Conservation (phyloP, 2,113 vertebrate species). For the Spermophilus dauricus region DNA sequence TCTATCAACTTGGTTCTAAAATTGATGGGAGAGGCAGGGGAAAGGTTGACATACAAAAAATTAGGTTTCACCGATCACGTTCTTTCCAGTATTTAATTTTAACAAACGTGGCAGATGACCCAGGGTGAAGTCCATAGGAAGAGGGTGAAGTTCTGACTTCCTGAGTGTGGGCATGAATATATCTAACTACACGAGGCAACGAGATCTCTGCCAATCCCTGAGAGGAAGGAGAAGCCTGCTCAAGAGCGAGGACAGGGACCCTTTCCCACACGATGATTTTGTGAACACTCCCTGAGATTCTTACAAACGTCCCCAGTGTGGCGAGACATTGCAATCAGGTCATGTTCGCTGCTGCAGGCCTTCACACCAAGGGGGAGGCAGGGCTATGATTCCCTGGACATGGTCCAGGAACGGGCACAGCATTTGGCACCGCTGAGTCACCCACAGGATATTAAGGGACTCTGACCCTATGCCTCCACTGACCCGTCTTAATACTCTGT, state of each 20-base stretch:
- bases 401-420: constrained; percentile 50
- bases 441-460: constrained; percentile 70
- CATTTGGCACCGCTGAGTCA: constrained; percentile 52
- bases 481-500: constrained; percentile 74
- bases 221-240: not conserved
- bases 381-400: constrained; percentile 41
- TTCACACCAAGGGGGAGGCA: constrained; percentile 50
- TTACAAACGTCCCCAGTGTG: not conserved
- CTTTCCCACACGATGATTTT: not conserved
- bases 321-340: constrained; percentile 58
- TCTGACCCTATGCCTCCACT: constrained; percentile 58
- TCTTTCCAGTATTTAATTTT: not conserved
- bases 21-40: not conserved
- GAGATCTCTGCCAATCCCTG: no score
- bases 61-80: not conserved
- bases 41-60: not conserved
- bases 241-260: not conserved
- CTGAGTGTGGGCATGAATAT: not conserved
- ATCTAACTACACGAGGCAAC: not conserved
- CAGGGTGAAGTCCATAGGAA: no score
- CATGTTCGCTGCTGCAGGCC: constrained; percentile 18
- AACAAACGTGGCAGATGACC: not conserved
- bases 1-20: not conserved
- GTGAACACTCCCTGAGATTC: not conserved
- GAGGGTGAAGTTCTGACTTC: not conserved